Percentiles rank a stretch among this genome's conserved stretches.
These are phyloP conservation scores for Stegana nigrithorax DNA, from an alignment of 2,888 invertebrate species.

Conservation along the genomic window DNA sequence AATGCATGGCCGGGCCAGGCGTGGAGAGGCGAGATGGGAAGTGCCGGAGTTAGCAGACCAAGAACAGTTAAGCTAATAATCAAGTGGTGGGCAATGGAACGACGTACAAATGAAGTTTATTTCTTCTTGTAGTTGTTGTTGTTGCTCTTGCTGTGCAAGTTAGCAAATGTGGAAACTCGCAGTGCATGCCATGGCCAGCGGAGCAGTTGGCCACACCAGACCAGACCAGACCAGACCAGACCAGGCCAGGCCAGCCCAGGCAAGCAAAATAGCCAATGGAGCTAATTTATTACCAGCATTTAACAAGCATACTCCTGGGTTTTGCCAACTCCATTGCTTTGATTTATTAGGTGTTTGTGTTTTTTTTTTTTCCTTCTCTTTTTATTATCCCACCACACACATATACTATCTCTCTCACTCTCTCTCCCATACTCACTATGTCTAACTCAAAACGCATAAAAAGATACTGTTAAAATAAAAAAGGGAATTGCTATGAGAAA, in stretches of 20 bases:
- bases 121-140: background rate
- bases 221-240: background rate
- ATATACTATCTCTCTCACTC: no score
- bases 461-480: background rate
- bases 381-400: background rate
- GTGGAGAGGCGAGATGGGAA: background rate
- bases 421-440: no score
- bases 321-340: conserved; percentile 47
- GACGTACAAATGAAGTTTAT: background rate
- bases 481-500: background rate
- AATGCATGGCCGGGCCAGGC: background rate
- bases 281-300: conserved; percentile 60
- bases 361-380: conserved; percentile 16
- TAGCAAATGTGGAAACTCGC: background rate
- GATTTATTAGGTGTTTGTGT: conserved; percentile 59
- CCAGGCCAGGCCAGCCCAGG: no score
- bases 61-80: conserved; percentile 52
- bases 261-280: conserved; percentile 34
- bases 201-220: background rate
- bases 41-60: conserved; percentile 14
- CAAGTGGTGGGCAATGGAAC: conserved; percentile 28
- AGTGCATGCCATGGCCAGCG: background rate
- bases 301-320: conserved; percentile 57
- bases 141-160: background rate
- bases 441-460: background rate